Percentiles rank a stretch among this genome's conserved stretches.
phyloP scores from a whole-genome alignment of 2,888 invertebrate genomes.

The Neoaliturus tenellus region DNA sequence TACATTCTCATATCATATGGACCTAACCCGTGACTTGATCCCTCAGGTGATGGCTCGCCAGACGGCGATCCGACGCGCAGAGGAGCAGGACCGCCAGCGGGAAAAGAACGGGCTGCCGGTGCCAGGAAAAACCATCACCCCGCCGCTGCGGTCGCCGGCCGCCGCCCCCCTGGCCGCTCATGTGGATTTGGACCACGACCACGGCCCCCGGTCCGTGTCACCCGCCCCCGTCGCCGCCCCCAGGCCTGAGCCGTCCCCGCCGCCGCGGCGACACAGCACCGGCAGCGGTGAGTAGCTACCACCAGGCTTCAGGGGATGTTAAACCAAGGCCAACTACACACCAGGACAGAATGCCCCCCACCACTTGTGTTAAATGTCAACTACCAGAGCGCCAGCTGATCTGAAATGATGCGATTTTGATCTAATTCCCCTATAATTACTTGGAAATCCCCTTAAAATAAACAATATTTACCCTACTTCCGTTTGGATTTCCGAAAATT shows the following conservation, averaged over 20 bases:
- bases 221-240: not conserved
- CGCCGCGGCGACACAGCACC: not conserved
- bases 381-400: too few species aligned
- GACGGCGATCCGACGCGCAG: slow-evolving; percentile 88
- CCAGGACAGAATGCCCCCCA: too few species aligned
- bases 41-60: slow-evolving; percentile 86
- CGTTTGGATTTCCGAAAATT: too few species aligned
- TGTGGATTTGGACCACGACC: not conserved
- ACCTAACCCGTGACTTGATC: too few species aligned
- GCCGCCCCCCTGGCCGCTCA: not conserved
- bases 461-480: too few species aligned
- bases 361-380: too few species aligned
- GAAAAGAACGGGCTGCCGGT: slow-evolving; percentile 62
- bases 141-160: not conserved
- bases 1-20: too few species aligned
- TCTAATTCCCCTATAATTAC: too few species aligned
- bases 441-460: too few species aligned
- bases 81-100: slow-evolving; percentile 87
- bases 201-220: not conserved
- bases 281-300: slow-evolving; percentile 1
- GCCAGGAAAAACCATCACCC: not conserved
- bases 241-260: not conserved
- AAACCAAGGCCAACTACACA: too few species aligned
- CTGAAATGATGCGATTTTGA: too few species aligned
- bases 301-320: too few species aligned